Evolutionary conservation across 2,888 invertebrate species (phyloP), one percentile per base, ranked within the genome.

Genomic region (Ormyrus thymus): DNA sequence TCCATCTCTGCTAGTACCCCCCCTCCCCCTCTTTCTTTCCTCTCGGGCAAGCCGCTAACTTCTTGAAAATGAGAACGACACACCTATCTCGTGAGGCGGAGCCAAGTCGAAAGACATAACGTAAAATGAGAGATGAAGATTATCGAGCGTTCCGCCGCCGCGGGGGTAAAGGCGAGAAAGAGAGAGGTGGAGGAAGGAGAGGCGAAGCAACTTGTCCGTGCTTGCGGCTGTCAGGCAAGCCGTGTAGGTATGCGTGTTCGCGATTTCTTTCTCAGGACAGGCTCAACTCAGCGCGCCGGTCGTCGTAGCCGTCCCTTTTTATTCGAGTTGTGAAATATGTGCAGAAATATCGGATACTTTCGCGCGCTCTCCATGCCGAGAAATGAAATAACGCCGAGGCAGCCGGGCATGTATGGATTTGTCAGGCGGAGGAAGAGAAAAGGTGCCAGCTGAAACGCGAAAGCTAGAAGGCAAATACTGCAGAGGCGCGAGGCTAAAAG

Each of bases 121-220:
- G 58, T 48, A 66, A 77, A 65, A 72, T 61, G 72, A 72, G 71
- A 66, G 66, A 68, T 68, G 71, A 66, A 66, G 66, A 77, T 77
- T 72, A 77, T 77, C 66, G 77, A 66, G 43, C 51, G 59, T 9
- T 55, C 45, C 43, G 0, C n/a, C 9, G 9, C 48, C 51, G 45
- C 11, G 11, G 6, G 48, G 46, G 15, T 13, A 56, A 0, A 29
- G 45, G 53, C 46, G 29, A 29, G 29, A 29, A 29, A 29, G 29
- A 4, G 29, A 29, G 29, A 0, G 29, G 4, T 2, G 4, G 29
- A 29, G 29, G 29, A 29, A 29, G 4, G 29, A 4, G 29, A 29
- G 29, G 10, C 46, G 29, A 11, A 45, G 8, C 59, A 70, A 70
- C 70, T 70, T 66, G 56, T 50, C 15, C n/a, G 3, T 11, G 1